Base-by-base conservation (phyloP, 2,888 invertebrate genomes). In the Drosophila meridionalis region DNA sequence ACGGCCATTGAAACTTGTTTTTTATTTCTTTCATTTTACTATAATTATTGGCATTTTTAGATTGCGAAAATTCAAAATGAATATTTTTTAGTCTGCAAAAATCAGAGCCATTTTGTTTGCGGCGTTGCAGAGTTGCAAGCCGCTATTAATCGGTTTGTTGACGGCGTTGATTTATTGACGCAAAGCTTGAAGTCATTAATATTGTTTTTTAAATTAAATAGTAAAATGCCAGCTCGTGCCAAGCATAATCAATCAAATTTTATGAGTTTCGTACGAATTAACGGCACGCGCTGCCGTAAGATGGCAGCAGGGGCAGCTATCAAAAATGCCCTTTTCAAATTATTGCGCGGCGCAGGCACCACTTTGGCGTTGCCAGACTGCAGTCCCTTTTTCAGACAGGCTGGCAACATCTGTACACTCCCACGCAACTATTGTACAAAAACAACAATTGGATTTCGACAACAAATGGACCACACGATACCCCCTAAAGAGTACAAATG, bases 41-140 rank as follows among this genome's bases (percentile, higher is more conserved):
- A n/a, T 3, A 6, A n/a, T 34, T 58, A 36, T 11, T 26, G 50
- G 26, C 30, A 50, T 64, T 57, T 73, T 69, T 53, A 9, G 48
- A 62, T 65, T 56, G 69, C 55, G 58, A 85, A 76, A 65, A 71
- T 69, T 61, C 30, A 73, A 81, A 76, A 45, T n/a, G 47, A 68
- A 59, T 50, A 50, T 77, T 74, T 59, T 56, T 68, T 69, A 63
- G 76, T 81, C 84, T 85, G 85, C 89, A 80, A 82, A 89, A 85
- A 79, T 76, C 81, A 86, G 76, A 86, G 83, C 85, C 85, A 85
- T 85, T 81, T 85, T 85, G 89, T 89, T 85, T 89, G 85, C 89
- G 87, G 78, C 75, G 71, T 60, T 69, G 75, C 74, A 81, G 75
- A 69, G 71, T 67, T 67, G 60, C 64, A 71, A 38, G 69, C 75